Base-by-base conservation (phyloP, 2,113 vertebrate species). In the Syngnathoides biaculeatus region DNA sequence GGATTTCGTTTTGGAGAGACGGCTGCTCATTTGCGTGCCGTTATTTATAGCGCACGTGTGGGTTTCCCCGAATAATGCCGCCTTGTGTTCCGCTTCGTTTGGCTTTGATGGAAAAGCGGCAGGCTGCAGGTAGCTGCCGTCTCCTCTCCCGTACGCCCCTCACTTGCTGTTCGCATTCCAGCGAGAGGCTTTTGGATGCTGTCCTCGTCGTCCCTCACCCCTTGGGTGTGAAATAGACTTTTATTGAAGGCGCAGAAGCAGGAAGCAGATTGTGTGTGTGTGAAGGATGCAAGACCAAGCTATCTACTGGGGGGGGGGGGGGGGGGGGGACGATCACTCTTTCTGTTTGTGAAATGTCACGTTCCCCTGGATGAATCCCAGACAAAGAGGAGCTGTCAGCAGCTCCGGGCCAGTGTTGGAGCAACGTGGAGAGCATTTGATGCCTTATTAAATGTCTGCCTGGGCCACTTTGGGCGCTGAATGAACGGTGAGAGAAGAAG, bases 161-260 rank as follows among this genome's bases (percentile, higher is more conserved):
- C 43, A 52, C 65, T 67, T 53, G 20, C 74, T 66, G 71, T 64
- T 79, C 48, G 67, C 66, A 74, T 71, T 73, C 64, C 71, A 12
- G 55, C 71, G 74, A 72, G 72, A 73, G 8, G 35, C 67, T 74
- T 79, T 74, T 88, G 75, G 80, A 77, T 62, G 65, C 73, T 64
- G 71, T 78, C 74, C 77, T 58, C 67, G 71, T 81, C 78, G 77
- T 78, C 78, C 83, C 59, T 6, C 14, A 57, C 15, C 67, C 70
- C 78, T 86, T 78, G 84, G 75, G 76, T 85, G 81, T 88, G 82
- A 88, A 90, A 87, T 87, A 70, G 79, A 83, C 85, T 86, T 83
- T 76, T 85, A 83, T 84, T 87, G 75, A 77, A 77, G 75, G 79
- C 47, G 64, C 10, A 60, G 64, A 61, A 73, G 77, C 65, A 73